Evolutionary conservation across 2,113 vertebrate species (phyloP), one percentile per base, ranked within the genome.

Genomic region (Jacana jacana): DNA sequence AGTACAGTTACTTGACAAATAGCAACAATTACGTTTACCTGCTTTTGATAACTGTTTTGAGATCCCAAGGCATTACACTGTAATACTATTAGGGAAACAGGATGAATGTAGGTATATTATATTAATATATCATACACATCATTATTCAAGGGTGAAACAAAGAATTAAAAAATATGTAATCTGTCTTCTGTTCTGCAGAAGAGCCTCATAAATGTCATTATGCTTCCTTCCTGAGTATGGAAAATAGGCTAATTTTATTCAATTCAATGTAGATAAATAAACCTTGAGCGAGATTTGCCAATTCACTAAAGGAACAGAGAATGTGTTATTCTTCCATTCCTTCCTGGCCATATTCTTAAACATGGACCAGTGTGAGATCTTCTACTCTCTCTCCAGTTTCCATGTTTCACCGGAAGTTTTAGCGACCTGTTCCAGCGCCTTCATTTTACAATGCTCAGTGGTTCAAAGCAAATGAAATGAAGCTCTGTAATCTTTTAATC

Each of bases 61-160:
- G 76, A 83, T 92, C 55, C 64, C 52, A 78, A 44, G 68, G 40
- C 52, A 83, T 60, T 86, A 81, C 4, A 25, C 4, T 51, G 39
- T 68, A 90, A 92, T 48, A 37, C 42, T 52, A 71, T 58, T 77
- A 93, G 35, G 52, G 33, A 90, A 95, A 90, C 51, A 84, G 72
- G 18, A 88, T 58, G 44, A 90, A 95, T 51, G 30, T 83, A 64
- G 39, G 42, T 37, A 60, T 68, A 54, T 85, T 77, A 69, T 44
- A 80, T 72, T 88, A 70, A 24, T 89, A 73, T 40, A 61, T 75
- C 30, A 84, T 78, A 82, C 89, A 93, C 42, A 80, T 48, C 2
- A 66, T 80, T 70, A 80, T 54, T 82, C 63, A 91, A 91, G 44
- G 18, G 58, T 87, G n/a, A 87, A 92, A 92, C 37, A 93, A 94